Conservation (phyloP, 37 sponge, comb jelly and placozoan species). For the Halichondria panicea region DNA sequence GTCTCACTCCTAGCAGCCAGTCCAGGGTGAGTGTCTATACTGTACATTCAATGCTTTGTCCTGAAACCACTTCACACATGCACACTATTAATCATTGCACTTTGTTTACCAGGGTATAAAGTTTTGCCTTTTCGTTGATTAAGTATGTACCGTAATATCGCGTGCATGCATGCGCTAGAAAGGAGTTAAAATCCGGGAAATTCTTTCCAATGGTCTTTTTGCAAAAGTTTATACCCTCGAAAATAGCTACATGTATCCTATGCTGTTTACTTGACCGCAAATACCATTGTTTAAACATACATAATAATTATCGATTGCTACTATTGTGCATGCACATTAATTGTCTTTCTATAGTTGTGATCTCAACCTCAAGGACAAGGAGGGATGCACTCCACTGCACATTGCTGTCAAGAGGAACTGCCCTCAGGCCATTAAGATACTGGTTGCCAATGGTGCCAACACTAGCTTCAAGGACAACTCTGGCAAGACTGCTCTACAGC, state of each 20-base stretch:
- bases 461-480: conserved; percentile 10
- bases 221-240: too few species aligned
- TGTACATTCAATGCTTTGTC: not conserved
- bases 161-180: too few species aligned
- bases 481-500: conserved; percentile 37
- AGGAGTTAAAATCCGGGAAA: too few species aligned
- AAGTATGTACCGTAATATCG: too few species aligned
- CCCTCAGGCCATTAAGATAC: not conserved
- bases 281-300: too few species aligned
- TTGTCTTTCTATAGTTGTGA: conserved; percentile 24
- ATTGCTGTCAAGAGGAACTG: conserved; percentile 21
- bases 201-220: too few species aligned
- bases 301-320: not conserved
- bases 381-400: conserved; percentile 33
- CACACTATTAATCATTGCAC: not conserved
- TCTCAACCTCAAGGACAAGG: conserved; percentile 28
- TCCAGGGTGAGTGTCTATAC: conserved; percentile 2
- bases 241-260: too few species aligned
- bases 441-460: conserved; percentile 29
- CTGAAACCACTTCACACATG: not conserved
- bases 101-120: not conserved
- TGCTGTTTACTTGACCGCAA: too few species aligned
- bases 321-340: not conserved
- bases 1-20: conserved; percentile 9
- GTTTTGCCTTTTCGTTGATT: too few species aligned